Evolutionary conservation across 2,797 vertebrate species (phyloP).

Genomic region (Tangara arthus): DNA sequence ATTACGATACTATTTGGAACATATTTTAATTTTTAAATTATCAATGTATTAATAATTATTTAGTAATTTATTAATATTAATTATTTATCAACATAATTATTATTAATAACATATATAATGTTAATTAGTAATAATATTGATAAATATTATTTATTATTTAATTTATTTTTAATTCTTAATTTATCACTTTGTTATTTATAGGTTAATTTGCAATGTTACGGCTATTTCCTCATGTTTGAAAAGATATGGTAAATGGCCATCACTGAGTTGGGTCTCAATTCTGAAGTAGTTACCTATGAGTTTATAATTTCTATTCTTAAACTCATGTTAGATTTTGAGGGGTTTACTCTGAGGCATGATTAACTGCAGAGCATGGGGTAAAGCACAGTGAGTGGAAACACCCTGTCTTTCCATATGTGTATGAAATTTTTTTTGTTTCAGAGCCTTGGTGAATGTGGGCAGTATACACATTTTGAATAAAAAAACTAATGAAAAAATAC

Average conservation of each 20-base stretch:
- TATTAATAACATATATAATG: neutral
- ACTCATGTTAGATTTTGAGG: neutral
- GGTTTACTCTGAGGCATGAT: neutral
- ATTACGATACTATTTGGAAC: neutral
- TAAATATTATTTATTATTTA: neutral
- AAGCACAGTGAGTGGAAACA: neutral
- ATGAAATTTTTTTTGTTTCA: neutral
- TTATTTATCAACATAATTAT: neutral
- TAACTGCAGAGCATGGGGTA: neutral
- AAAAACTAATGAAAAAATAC: neutral
- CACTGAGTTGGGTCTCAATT: neutral
- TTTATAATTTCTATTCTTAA: neutral
- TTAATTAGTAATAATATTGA: neutral
- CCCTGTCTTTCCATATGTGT: neutral
- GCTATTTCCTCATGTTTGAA: neutral
- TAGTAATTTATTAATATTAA: neutral
- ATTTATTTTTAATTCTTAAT: neutral
- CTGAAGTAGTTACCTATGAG: neutral
- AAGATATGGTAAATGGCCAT: neutral
- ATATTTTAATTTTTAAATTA: neutral
- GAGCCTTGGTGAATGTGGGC: neutral
- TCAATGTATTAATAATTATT: neutral
- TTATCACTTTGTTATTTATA: neutral
- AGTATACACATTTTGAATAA: neutral
- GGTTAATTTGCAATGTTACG: accelerated